A percentile compares a stretch with the other conserved stretches of the same genome.
phyloP scores from a whole-genome alignment of 2,888 invertebrate species.

The Steinernema hermaphroditum region DNA sequence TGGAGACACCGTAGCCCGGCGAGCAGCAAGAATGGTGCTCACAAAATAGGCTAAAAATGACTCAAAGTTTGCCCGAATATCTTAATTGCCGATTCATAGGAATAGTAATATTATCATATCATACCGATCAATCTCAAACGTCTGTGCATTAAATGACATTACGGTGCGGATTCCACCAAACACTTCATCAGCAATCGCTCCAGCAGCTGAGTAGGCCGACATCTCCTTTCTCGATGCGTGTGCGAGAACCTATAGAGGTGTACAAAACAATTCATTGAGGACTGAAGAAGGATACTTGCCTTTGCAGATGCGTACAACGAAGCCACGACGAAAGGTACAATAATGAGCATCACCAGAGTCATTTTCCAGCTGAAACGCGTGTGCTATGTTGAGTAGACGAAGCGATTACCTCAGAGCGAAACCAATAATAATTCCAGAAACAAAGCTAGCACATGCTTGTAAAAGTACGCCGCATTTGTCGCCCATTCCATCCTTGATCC shows the following conservation, averaged over 20 bases:
- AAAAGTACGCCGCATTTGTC: constrained; percentile 59
- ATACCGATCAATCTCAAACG: constrained; percentile 40
- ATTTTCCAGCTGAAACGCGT: constrained; percentile 64
- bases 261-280: background rate
- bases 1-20: constrained; percentile 34
- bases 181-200: constrained; percentile 67
- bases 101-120: too few species aligned
- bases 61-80: constrained; percentile 38
- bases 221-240: constrained; percentile 68
- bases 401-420: constrained; percentile 47
- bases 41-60: too few species aligned
- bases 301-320: constrained; percentile 67
- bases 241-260: constrained; percentile 66
- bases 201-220: constrained; percentile 65
- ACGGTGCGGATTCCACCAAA: constrained; percentile 60
- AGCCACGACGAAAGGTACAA: constrained; percentile 63
- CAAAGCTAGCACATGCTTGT: constrained; percentile 48
- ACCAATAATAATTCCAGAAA: constrained; percentile 54
- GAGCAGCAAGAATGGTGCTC: too few species aligned
- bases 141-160: constrained; percentile 47
- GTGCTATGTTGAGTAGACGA: constrained; percentile 46
- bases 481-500: constrained; percentile 59
- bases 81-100: background rate
- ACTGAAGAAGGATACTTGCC: constrained; percentile 47
- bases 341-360: constrained; percentile 61